Evolutionary conservation across 2,113 vertebrate genomes (phyloP), one percentile per base, ranked within the genome.

Genomic region (Forbesichthys agassizii): DNA sequence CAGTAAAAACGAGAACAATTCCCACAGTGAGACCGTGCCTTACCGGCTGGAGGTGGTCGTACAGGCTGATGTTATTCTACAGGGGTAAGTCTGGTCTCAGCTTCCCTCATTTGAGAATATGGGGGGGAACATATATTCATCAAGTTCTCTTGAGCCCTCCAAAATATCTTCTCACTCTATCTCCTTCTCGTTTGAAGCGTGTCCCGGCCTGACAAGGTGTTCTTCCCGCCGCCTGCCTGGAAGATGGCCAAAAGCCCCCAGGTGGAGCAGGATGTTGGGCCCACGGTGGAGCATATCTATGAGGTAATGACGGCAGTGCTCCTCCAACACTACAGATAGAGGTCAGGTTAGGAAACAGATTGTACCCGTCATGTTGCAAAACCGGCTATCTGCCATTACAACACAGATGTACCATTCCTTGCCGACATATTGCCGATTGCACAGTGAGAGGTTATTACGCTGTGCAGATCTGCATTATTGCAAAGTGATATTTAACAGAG

Each of bases 1-100:
- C 90, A 98, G 96, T 86, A 97, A 97, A 93, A 98, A 98, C 79
- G 93, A 94, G 84, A 97, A 97, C 74, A 96, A 97, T 73, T 98
- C 96, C 0, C 92, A 94, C 46, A 98, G 96, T 10, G 94, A 95
- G n/a, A 65, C 94, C 64, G 93, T 93, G 2, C 79, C 91, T 8
- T 93, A 94, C 75, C 88, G 71, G 52, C 85, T 96, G 63, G 93
- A 93, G 1, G 95, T 95, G 61, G 93, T 94, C 53, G 95, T 94
- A 47, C 84, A 88, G 66, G 91, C 95, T 58, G 89, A 92, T 20
- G 92, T 96, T 61, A 93, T 95, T 14, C 82, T 95, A 1, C 94
- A 93, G 1, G 94, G 95, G 96, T 98, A 83, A 94, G 94, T 90
- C 47, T 11, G 76, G 61, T 46, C 27, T 80, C 65, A 52, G 6